A percentile compares a stretch with the other conserved stretches of the same genome.
phyloP scores from a whole-genome alignment of 2,113 vertebrate genomes.

The Propithecus coquereli region DNA sequence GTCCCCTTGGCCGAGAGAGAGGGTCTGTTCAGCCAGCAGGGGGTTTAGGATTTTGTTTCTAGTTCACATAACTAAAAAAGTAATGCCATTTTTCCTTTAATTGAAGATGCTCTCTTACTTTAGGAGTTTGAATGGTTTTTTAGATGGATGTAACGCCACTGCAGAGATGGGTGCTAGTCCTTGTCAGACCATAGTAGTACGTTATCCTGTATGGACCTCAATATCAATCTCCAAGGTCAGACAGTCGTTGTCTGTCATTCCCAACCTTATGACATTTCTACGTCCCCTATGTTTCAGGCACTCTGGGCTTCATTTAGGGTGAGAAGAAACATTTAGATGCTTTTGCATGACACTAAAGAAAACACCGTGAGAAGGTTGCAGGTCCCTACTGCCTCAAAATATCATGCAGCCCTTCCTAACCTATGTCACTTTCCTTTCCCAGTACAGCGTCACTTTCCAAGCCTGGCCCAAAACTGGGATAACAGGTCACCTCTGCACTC shows the following conservation, averaged over 20 bases:
- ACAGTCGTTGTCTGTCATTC: not conserved
- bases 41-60: no score
- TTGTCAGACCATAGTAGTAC: rapidly evolving
- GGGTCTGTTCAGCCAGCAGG: no score
- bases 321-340: not conserved
- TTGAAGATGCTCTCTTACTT: not conserved
- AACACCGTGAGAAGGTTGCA: not conserved
- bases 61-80: not conserved
- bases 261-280: not conserved
- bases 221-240: not conserved
- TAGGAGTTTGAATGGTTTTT: not conserved
- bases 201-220: not conserved
- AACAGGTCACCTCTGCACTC: not conserved
- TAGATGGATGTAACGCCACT: not conserved
- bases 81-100: not conserved
- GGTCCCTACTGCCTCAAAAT: no score
- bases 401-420: rapidly evolving
- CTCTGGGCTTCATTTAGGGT: not conserved
- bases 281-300: not conserved
- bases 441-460: not conserved
- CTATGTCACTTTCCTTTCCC: not conserved
- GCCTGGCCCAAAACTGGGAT: not conserved
- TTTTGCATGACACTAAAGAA: not conserved
- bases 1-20: no score
- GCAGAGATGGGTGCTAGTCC: rapidly evolving